A percentile compares a stretch with the other conserved stretches of the same genome.
These are phyloP conservation scores for Chlorocebus sabaeus DNA, from an alignment of 2,113 vertebrate genomes.

Conservation along the genomic window DNA sequence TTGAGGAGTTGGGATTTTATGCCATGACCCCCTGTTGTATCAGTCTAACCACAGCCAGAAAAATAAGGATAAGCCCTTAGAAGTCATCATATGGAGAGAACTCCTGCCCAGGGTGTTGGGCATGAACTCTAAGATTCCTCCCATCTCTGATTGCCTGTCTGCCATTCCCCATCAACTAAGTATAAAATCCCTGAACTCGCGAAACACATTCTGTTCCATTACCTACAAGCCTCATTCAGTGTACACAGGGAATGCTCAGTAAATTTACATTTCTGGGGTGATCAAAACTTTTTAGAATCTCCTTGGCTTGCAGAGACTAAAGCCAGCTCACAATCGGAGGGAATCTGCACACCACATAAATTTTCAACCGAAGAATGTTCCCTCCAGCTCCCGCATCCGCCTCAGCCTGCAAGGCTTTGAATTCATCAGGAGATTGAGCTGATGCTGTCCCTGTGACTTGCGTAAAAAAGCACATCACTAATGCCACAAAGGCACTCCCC, in stretches of 20 bases:
- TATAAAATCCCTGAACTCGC: not conserved
- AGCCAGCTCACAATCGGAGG: not conserved
- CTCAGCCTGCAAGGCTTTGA: slow-evolving; percentile 26
- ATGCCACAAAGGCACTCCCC: not conserved
- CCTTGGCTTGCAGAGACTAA: not conserved
- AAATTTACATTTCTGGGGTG: not conserved
- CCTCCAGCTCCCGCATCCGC: not conserved
- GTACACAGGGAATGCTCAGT: not conserved
- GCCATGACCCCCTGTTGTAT: not conserved
- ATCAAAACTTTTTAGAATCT: not conserved
- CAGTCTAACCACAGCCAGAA: not conserved
- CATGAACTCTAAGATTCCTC: not conserved
- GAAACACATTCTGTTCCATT: not conserved
- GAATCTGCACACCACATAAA: not conserved
- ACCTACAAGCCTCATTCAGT: not conserved
- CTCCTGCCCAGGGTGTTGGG: not conserved
- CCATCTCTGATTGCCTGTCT: not conserved
- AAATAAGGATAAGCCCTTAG: not conserved
- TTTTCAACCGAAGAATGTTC: slow-evolving; percentile 27
- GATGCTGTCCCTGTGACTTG: not conserved
- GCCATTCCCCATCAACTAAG: not conserved
- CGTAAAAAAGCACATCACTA: not conserved
- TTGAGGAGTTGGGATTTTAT: not conserved
- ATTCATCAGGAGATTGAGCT: slow-evolving; percentile 30
- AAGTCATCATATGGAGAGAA: not conserved